Evolutionary conservation across 2,888 invertebrate species (phyloP), one percentile per base, ranked within the genome.

Genomic region (Orthosia gothica): DNA sequence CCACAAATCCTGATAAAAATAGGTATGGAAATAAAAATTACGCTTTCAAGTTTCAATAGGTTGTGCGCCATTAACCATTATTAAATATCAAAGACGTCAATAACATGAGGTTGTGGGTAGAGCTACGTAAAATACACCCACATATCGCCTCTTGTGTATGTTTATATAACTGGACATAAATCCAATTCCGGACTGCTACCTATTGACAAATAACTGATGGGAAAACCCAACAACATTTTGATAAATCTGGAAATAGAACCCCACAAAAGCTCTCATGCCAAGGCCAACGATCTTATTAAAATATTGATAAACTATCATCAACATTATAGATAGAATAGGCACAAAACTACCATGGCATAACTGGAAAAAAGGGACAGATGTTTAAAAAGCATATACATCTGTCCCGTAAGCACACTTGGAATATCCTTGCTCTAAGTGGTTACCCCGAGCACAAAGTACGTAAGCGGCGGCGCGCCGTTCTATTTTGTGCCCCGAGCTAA

Each of bases 71-170:
- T 59, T 40, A 40, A 32, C 32, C 18, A 40, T 59, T 40, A 40
- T 59, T 59, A n/a, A 40, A 40, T 40, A 59, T n/a, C 11, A 40
- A n/a, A 59, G 59, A n/a, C n/a, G n/a, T 59, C 59, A 58, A 40
- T 32, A 26, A 2, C 1, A 3, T 7, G 1, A 13, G 13, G 5
- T 15, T 15, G 23, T 23, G 7, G 26, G 57, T 9, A 26, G 9
- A 5, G 26, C 9, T 26, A 57, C 26, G 3, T 57, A 26, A 32
- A 32, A 2, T 13, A 40, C 59, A 13, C n/a, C 40, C 13, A n/a
- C 40, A 5, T n/a, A 40, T n/a, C 18, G 12, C 32, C 18, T 12
- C 5, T 58, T 18, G 32, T n/a, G 18, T 18, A 58, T n/a, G 18
- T 32, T 58, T 58, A 58, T 11, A 18, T 58, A n/a, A 58, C 58